Evolutionary conservation across 2,113 vertebrate genomes (phyloP), one percentile per base, ranked within the genome.

Genomic region (Acanthisitta chloris): DNA sequence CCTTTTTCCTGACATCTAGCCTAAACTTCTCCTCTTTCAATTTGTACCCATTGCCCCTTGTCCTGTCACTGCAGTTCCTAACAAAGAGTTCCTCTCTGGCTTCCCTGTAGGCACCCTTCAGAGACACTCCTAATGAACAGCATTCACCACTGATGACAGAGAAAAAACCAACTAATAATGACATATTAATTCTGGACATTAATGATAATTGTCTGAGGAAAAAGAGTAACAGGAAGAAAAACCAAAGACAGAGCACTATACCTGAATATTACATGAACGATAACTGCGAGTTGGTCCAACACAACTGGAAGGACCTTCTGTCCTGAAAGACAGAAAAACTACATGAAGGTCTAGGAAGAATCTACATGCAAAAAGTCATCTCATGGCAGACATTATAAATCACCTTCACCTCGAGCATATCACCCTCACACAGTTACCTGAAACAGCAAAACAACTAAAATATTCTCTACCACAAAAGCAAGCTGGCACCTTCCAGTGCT

Each of bases 191-290:
- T 81, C 38, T 79, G 34, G 76, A 78, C 10, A 85, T 74, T 16
- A 69, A 61, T 25, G 0, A 28, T 12, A 7, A 81, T 91, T 59
- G 6, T 54, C 33, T 58, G 29, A 12, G 23, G 40, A 79, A 77
- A 89, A 85, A 38, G 9, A 93, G 12, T 42, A 82, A 52, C 28
- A 55, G 23, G 13, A 85, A 59, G 38, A 49, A 94, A 90, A 80
- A 17, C 0, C 13, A 40, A 70, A 70, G 61, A 42, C 16, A 40
- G n/a, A 52, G 21, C 13, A 48, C 55, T 62, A 74, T 94, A 99
- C 99, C 99, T 99, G 98, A 28, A 98, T 91, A 92, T 98, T 98
- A 96, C 99, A 99, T 19, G 98, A 98, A 54, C 92, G 98, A 93
- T 99, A 98, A 51, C 98, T 99, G 96, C 96, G 99, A 43, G 97